These are phyloP conservation scores for Cinclus mexicanus DNA, from an alignment of 2,113 vertebrate genomes.

Conservation along the genomic window DNA sequence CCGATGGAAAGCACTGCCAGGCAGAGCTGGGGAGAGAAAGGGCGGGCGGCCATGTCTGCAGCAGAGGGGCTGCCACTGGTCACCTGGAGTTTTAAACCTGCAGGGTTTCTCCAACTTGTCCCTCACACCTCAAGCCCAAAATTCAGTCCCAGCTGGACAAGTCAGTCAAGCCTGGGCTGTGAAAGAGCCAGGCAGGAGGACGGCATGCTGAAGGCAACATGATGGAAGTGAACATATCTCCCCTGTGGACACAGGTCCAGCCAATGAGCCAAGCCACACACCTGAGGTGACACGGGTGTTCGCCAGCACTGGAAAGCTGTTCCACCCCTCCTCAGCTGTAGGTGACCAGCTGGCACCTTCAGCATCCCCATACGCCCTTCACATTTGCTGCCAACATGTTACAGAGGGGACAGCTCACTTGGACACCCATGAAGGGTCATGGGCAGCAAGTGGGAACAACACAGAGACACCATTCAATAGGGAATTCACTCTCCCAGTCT, in stretches of 20 bases:
- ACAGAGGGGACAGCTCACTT: background rate
- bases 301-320: background rate
- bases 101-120: accelerated
- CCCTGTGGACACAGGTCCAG: accelerated
- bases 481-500: background rate
- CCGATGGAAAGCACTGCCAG: accelerated
- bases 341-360: background rate
- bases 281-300: accelerated
- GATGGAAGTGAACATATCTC: accelerated
- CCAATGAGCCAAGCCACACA: accelerated
- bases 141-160: background rate
- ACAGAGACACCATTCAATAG: accelerated
- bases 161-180: background rate
- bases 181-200: background rate
- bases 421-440: background rate
- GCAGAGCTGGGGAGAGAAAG: background rate
- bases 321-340: background rate
- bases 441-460: background rate
- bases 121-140: background rate
- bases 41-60: accelerated
- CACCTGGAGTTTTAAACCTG: background rate
- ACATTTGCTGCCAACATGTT: background rate
- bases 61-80: accelerated
- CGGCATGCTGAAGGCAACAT: background rate
- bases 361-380: background rate